Conservation (phyloP, 2,113 vertebrate genomes). For the Scomber scombrus region DNA sequence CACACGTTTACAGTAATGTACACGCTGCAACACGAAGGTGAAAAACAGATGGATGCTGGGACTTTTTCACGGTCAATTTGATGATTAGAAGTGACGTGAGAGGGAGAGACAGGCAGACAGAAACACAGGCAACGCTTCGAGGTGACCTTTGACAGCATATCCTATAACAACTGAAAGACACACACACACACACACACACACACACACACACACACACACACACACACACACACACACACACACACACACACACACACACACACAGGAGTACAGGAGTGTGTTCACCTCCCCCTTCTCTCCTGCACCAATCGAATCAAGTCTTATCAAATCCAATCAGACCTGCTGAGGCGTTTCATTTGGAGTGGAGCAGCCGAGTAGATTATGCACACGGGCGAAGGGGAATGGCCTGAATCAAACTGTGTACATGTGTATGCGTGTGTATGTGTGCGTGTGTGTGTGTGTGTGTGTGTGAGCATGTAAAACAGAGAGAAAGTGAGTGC, state of each 20-base stretch:
- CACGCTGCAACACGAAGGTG: background rate
- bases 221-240: constrained; percentile 30
- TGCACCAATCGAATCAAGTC: constrained; percentile 64
- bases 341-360: constrained; percentile 74
- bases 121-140: constrained; percentile 7
- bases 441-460: background rate
- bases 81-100: constrained; percentile 23
- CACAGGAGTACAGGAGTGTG: constrained; percentile 4
- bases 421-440: background rate
- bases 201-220: constrained; percentile 14
- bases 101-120: constrained; percentile 1
- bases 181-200: too few relatives aligned
- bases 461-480: background rate
- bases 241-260: background rate
- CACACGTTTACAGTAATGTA: background rate
- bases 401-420: constrained; percentile 23
- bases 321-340: constrained; percentile 77
- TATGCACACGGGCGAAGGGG: constrained; percentile 47
- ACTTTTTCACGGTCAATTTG: constrained; percentile 20
- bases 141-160: constrained; percentile 34
- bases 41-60: background rate
- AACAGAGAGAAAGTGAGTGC: background rate
- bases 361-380: constrained; percentile 57
- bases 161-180: constrained; percentile 40
- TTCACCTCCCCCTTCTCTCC: constrained; percentile 5